Percentiles rank a stretch among this genome's conserved stretches.
These are phyloP conservation scores for Tachuris rubrigastra DNA, from an alignment of 2,113 vertebrate species.

Conservation along the genomic window DNA sequence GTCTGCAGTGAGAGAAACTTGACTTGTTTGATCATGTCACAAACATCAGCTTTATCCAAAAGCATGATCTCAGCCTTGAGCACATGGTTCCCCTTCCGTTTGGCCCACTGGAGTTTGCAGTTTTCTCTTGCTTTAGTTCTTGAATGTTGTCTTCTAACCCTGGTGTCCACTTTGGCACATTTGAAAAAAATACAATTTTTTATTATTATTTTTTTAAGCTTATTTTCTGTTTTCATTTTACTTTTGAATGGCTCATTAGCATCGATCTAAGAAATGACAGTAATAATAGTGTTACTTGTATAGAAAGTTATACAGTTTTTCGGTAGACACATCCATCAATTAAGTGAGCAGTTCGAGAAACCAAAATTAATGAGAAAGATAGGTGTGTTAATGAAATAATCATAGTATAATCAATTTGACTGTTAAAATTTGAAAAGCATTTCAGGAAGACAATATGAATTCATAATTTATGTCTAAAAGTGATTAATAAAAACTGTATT, in stretches of 20 bases:
- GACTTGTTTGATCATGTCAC: not conserved
- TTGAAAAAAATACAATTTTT: not conserved
- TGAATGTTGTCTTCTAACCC: not conserved
- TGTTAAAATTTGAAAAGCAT: constrained; percentile 87
- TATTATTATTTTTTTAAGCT: constrained; percentile 37
- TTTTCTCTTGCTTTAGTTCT: not conserved
- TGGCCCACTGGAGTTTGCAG: not conserved
- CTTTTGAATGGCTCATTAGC: constrained; percentile 78
- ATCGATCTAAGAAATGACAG: constrained; percentile 79
- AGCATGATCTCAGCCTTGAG: not conserved
- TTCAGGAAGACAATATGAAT: constrained; percentile 83
- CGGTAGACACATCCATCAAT: constrained; percentile 85
- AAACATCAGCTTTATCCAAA: not conserved
- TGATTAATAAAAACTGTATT: constrained; percentile 88
- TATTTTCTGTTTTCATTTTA: constrained; percentile 71
- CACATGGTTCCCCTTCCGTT: not conserved
- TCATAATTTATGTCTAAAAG: constrained; percentile 85
- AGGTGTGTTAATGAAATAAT: constrained; percentile 90
- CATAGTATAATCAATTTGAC: constrained; percentile 90
- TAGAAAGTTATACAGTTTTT: constrained; percentile 79
- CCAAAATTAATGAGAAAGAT: constrained; percentile 89
- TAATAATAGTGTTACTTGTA: constrained; percentile 84
- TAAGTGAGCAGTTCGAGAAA: constrained; percentile 79
- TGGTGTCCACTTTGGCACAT: not conserved
- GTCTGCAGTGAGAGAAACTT: not conserved